Conservation (phyloP, 2,888 invertebrate species). For the Plusia festucae region DNA sequence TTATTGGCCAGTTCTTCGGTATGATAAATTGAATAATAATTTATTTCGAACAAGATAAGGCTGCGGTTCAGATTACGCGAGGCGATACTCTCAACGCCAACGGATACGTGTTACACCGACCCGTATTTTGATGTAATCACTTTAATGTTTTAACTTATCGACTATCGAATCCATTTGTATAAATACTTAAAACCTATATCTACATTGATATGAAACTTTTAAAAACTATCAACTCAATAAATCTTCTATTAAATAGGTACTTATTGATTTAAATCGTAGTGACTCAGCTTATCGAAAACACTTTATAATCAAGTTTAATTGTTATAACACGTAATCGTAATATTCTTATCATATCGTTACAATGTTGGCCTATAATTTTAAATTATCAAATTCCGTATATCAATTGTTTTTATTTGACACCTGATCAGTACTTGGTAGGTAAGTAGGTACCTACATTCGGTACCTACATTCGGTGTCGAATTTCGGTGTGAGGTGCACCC, state of each 20-base stretch:
- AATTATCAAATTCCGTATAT: not conserved
- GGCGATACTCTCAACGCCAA: constrained; percentile 78
- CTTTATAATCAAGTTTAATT: not conserved
- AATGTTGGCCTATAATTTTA: no score
- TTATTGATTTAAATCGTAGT: not conserved
- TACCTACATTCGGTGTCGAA: not conserved
- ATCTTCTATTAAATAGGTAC: not conserved
- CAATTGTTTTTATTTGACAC: not conserved
- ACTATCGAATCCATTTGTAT: not conserved
- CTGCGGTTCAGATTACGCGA: constrained; percentile 68
- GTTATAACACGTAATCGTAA: not conserved
- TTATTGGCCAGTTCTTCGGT: constrained; percentile 78
- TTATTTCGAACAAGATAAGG: constrained; percentile 83
- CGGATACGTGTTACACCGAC: constrained; percentile 60
- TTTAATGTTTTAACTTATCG: constrained; percentile 14
- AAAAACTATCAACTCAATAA: not conserved
- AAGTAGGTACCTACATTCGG: no score
- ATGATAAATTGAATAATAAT: constrained; percentile 89
- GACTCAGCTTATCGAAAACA: not conserved
- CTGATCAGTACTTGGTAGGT: no score
- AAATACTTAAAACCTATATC: not conserved
- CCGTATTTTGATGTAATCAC: constrained; percentile 32
- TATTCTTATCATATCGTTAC: not conserved
- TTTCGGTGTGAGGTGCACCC: constrained; percentile 38
- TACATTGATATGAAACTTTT: not conserved